phyloP scores from a whole-genome alignment of 2,113 vertebrate genomes.

The Plecotus auritus region DNA sequence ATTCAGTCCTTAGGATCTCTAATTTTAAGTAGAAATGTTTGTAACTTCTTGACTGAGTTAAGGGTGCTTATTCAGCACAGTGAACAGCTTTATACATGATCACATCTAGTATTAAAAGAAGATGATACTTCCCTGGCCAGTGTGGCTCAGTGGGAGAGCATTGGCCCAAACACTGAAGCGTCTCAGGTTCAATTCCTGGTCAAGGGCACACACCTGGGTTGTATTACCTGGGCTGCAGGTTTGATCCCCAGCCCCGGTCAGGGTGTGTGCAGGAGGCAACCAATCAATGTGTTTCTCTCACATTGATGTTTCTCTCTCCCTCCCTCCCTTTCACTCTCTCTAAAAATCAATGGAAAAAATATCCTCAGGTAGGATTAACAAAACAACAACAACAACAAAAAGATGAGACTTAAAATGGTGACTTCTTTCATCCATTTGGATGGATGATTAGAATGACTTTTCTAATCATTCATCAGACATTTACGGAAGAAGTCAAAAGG shows the following conservation, averaged over 20 bases:
- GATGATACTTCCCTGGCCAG: neutral
- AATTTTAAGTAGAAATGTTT: neutral
- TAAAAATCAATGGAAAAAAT: too few species aligned
- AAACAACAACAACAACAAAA: too few species aligned
- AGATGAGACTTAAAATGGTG: neutral
- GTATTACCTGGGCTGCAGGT: too few species aligned
- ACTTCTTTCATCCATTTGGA: neutral
- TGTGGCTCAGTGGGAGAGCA: too few species aligned
- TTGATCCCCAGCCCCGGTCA: too few species aligned
- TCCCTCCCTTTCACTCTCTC: too few species aligned
- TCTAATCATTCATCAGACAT: neutral
- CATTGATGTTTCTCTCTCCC: too few species aligned
- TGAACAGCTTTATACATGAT: neutral
- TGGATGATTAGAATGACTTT: neutral
- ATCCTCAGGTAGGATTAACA: too few species aligned
- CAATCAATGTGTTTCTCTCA: too few species aligned
- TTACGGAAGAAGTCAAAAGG: neutral
- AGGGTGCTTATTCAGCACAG: neutral
- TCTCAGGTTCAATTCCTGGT: neutral
- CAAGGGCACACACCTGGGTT: too few species aligned
- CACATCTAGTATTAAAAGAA: neutral
- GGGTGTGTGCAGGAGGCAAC: too few species aligned
- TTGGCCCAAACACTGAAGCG: too few species aligned
- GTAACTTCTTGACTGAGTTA: neutral
- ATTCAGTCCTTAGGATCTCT: neutral